These are phyloP conservation scores for Podarcis raffonei DNA, from an alignment of 2,113 vertebrate genomes.

Conservation along the genomic window DNA sequence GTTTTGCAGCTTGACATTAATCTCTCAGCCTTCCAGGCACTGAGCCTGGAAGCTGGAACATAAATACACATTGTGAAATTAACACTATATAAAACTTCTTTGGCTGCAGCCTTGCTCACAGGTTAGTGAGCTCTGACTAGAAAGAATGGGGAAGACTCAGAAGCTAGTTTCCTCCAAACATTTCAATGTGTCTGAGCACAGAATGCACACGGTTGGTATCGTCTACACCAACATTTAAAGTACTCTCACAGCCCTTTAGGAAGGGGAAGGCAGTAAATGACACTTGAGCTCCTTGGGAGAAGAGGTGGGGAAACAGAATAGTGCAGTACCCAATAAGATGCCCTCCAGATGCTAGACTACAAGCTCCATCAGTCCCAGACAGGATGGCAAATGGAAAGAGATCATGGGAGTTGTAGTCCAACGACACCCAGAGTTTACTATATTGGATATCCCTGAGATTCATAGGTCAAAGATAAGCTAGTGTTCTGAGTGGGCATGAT, in stretches of 20 bases:
- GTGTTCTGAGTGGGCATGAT: too few relatives aligned
- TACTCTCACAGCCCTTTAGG: too few relatives aligned
- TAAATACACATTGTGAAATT: neutral
- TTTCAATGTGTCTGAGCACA: neutral
- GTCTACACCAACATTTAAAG: too few relatives aligned
- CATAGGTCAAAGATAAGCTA: too few relatives aligned
- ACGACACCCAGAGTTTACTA: too few relatives aligned
- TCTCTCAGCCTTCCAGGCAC: neutral
- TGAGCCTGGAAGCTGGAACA: neutral
- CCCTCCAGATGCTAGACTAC: too few relatives aligned
- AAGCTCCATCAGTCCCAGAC: too few relatives aligned
- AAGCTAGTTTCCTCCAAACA: neutral
- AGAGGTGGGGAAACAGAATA: neutral
- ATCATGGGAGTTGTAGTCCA: too few relatives aligned
- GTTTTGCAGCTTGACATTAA: neutral
- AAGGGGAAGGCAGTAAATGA: neutral
- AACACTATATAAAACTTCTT: neutral
- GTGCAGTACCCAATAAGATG: too few relatives aligned
- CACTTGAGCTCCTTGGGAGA: too few relatives aligned
- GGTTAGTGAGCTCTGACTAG: neutral
- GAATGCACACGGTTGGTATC: neutral
- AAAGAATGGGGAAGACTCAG: neutral
- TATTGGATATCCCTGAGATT: too few relatives aligned
- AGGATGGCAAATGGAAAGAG: too few relatives aligned
- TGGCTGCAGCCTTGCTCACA: neutral